These are phyloP conservation scores for Psix sp. DNA, from an alignment of 1,140 invertebrate species.

Conservation along the genomic window DNA sequence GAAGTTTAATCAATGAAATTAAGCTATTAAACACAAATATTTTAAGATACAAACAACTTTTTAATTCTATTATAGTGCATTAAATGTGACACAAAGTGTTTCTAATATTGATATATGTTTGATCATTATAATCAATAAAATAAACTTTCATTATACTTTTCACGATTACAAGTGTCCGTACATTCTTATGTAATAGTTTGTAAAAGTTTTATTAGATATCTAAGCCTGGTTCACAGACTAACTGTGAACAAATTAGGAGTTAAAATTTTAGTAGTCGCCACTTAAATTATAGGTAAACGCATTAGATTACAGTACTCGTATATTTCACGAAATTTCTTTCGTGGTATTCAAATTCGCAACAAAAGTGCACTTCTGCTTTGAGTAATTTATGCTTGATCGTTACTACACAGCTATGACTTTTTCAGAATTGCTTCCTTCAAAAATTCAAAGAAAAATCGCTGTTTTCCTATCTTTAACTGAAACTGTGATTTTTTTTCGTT, in stretches of 20 bases:
- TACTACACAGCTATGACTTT: no score
- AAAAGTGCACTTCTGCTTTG: conserved; percentile 10
- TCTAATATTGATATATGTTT: no score
- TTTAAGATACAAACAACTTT: no score
- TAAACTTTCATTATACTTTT: no score
- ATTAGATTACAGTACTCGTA: conserved; percentile 22
- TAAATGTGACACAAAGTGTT: no score
- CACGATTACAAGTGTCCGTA: no score
- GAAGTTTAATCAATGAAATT: no score
- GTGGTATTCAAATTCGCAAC: conserved; percentile 15
- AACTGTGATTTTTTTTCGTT: no score
- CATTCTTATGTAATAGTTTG: background rate
- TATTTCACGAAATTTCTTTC: conserved; percentile 26
- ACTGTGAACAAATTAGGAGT: conserved; percentile 52
- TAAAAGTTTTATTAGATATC: conserved; percentile 40
- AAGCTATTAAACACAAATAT: no score
- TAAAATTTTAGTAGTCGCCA: conserved; percentile 47
- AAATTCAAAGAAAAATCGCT: conserved; percentile 1
- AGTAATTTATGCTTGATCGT: conserved; percentile 36
- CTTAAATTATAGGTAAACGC: conserved; percentile 41
- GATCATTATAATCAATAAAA: no score
- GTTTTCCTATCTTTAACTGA: background rate
- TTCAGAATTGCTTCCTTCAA: conserved; percentile 13
- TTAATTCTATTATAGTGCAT: no score
- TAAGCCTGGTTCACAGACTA: conserved; percentile 15